Evolutionary conservation across 2,797 vertebrate species (phyloP).

Genomic region (Mico argentatus): DNA sequence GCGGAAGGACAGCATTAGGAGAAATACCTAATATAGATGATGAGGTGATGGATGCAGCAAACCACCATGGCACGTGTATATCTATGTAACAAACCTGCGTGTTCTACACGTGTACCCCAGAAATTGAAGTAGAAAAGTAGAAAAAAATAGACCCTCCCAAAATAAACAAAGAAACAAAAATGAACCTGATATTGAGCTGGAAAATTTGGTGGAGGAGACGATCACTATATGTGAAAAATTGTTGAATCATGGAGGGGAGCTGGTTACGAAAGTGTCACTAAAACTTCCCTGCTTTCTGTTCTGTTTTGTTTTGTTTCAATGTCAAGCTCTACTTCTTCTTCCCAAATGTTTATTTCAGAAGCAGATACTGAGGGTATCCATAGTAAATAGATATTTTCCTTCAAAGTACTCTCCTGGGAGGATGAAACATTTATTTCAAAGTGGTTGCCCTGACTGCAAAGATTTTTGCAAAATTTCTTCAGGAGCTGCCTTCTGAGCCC

Average conservation of each 20-base stretch:
- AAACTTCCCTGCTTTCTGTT: not conserved
- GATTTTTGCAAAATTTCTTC: constrained; percentile 59
- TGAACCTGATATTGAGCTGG: fast-evolving
- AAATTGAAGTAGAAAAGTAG: too few species aligned
- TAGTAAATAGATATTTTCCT: constrained; percentile 36
- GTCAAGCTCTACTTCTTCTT: not conserved
- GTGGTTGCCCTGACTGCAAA: not conserved
- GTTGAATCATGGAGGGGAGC: not conserved
- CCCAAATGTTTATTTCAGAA: not conserved
- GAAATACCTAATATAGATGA: too few species aligned
- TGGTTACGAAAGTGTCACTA: not conserved
- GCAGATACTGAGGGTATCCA: not conserved
- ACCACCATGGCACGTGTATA: too few species aligned
- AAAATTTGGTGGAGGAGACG: not conserved
- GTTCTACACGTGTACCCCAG: too few species aligned
- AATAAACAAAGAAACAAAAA: not conserved
- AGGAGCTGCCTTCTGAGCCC: constrained; percentile 48
- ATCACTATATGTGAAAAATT: not conserved
- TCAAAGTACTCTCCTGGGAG: not conserved
- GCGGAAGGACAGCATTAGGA: too few species aligned
- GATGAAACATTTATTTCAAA: constrained; percentile 12
- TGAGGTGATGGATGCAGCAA: too few species aligned
- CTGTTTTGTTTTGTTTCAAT: not conserved
- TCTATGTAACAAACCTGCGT: too few species aligned
- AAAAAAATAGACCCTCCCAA: not conserved